Evolutionary conservation across 2,888 invertebrate species (phyloP).

Genomic region (Ommatoiulus sabulosus): DNA sequence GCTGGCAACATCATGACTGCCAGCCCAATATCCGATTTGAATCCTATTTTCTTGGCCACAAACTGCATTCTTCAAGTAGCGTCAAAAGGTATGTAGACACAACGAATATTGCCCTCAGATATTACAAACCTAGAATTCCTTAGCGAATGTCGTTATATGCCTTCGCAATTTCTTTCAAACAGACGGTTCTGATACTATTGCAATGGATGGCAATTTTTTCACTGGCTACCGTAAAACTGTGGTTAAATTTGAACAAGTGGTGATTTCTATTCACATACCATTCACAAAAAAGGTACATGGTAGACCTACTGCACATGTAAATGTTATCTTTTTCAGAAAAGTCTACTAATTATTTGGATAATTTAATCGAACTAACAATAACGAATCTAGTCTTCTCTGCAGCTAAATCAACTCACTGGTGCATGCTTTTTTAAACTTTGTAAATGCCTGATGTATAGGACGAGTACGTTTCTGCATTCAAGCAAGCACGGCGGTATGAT

Average conservation of each 20-base stretch:
- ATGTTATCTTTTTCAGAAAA: too few species aligned
- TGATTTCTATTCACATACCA: slow-evolving; percentile 85
- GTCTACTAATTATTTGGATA: too few species aligned
- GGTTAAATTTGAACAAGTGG: slow-evolving; percentile 80
- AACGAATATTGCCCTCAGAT: too few species aligned
- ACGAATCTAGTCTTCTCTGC: slow-evolving; percentile 64
- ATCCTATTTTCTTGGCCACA: slow-evolving; percentile 89
- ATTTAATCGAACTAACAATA: too few species aligned
- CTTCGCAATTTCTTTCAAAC: too few species aligned
- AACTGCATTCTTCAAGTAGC: slow-evolving; percentile 73
- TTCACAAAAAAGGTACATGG: slow-evolving; percentile 75
- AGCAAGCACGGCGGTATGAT: slow-evolving; percentile 90
- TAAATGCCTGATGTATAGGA: slow-evolving; percentile 67
- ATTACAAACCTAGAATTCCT: slow-evolving; percentile 63
- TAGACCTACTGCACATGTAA: too few species aligned
- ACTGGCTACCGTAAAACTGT: slow-evolving; percentile 85
- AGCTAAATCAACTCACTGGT: background rate
- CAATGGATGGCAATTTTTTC: slow-evolving; percentile 84
- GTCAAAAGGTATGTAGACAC: slow-evolving; percentile 68
- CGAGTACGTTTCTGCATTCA: slow-evolving; percentile 86
- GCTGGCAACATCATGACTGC: slow-evolving; percentile 96
- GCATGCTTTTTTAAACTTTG: too few species aligned
- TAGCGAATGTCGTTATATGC: too few species aligned
- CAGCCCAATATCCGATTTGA: slow-evolving; percentile 96
- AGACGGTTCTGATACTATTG: slow-evolving; percentile 70